Evolutionary conservation across 2,113 vertebrate species (phyloP).

Genomic region (Notiomystis cincta): DNA sequence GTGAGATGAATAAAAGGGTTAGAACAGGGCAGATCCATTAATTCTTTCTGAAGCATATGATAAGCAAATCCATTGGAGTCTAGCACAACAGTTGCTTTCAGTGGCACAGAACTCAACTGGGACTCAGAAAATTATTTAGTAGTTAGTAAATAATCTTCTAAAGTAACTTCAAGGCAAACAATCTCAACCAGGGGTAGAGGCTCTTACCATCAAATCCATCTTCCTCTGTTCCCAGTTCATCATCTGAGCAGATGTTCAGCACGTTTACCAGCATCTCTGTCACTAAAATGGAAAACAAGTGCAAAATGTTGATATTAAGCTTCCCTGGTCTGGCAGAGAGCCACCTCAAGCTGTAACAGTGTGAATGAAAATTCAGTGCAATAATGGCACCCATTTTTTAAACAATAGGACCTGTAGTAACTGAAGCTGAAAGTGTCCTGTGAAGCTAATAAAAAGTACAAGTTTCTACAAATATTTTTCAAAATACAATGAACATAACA

Average conservation of each 20-base stretch:
- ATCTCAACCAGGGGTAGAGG: neutral
- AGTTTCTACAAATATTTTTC: neutral
- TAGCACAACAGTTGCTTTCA: neutral
- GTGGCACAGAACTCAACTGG: neutral
- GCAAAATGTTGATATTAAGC: neutral
- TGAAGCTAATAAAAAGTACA: neutral
- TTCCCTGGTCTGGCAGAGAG: neutral
- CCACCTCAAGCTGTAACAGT: neutral
- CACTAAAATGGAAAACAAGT: constrained; percentile 72
- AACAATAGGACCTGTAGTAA: neutral
- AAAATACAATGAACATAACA: neutral
- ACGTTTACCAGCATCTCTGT: constrained; percentile 99
- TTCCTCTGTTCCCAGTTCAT: constrained; percentile 94
- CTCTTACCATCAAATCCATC: constrained; percentile 93
- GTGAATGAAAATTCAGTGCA: neutral
- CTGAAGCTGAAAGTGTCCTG: neutral
- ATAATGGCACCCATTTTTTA: neutral
- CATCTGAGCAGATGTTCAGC: constrained; percentile 96
- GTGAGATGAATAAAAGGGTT: neutral
- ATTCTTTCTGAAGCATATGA: constrained; percentile 13
- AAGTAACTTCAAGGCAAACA: neutral
- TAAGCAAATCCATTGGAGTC: neutral
- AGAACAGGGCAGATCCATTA: neutral
- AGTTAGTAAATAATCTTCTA: constrained; percentile 7
- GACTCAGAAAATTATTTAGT: neutral